These are phyloP conservation scores for Oxyscelio sp. DNA, from an alignment of 2,888 invertebrate species.

Conservation along the genomic window DNA sequence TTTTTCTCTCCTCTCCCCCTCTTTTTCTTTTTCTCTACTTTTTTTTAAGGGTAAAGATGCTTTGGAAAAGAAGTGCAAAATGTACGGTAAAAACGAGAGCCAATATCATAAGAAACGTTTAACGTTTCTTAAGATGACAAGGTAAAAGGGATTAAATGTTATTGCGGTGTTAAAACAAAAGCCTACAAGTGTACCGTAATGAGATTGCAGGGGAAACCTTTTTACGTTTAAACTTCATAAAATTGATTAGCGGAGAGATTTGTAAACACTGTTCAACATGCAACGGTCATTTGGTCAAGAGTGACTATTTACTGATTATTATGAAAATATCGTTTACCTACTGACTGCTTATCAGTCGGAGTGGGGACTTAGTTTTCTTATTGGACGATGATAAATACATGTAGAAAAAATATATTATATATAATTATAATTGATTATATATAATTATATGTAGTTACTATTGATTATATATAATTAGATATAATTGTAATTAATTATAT, in stretches of 20 bases:
- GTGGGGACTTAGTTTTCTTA: no score
- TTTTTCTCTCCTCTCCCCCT: no score
- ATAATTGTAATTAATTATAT: no score
- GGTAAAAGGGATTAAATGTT: conserved; percentile 53
- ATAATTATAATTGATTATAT: no score
- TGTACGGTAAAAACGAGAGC: background rate
- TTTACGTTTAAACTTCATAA: conserved; percentile 37
- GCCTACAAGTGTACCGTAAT: conserved; percentile 49
- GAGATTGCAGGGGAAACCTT: conserved; percentile 50
- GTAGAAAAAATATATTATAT: no score
- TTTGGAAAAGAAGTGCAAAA: no score
- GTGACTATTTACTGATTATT: conserved; percentile 6
- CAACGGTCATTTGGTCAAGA: conserved; percentile 27
- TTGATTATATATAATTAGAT: no score
- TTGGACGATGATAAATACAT: no score
- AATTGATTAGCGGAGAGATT: conserved; percentile 45
- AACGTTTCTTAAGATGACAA: conserved; percentile 49
- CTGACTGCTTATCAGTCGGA: background rate
- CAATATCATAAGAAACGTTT: conserved; percentile 20
- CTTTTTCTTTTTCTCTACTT: no score
- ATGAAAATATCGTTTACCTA: background rate
- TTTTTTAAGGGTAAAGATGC: no score
- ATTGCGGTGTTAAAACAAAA: conserved; percentile 59
- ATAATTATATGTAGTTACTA: no score
- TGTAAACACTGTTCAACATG: conserved; percentile 32